Conservation (phyloP, 2,797 vertebrate genomes). For the Novumbra hubbsi region DNA sequence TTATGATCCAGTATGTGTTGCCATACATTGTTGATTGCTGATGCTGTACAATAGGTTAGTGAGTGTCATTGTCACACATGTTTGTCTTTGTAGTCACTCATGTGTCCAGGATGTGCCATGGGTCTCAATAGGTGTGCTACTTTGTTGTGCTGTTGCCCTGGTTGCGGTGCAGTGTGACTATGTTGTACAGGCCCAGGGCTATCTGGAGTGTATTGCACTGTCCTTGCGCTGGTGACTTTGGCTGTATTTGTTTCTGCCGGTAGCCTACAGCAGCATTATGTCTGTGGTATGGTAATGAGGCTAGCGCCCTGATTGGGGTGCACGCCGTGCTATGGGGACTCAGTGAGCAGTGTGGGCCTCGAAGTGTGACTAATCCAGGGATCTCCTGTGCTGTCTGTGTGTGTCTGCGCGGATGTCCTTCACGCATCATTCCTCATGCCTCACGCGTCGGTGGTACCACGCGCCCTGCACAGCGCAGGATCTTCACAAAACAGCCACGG, state of each 20-base stretch:
- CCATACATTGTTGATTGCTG: too few species aligned
- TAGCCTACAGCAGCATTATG: neutral
- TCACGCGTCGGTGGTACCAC: conserved; percentile 26
- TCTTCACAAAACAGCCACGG: conserved; percentile 14
- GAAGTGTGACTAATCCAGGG: conserved; percentile 64
- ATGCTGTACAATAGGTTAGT: too few species aligned
- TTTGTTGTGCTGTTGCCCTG: neutral
- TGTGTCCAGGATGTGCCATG: neutral
- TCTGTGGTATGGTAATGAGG: neutral
- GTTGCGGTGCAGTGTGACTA: neutral
- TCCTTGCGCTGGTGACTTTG: neutral
- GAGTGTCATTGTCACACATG: too few species aligned
- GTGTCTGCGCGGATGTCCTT: conserved; percentile 55
- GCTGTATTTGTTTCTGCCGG: neutral
- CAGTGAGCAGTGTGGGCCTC: conserved; percentile 27
- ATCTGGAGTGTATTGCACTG: neutral
- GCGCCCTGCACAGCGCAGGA: conserved; percentile 6
- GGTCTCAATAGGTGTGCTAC: too few species aligned
- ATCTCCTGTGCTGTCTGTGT: conserved; percentile 56
- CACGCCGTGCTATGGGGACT: conserved; percentile 37
- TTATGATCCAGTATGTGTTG: too few species aligned
- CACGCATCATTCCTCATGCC: conserved; percentile 44
- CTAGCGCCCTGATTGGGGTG: conserved; percentile 44
- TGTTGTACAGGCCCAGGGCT: neutral
- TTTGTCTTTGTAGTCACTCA: neutral